Base-by-base conservation (phyloP, 2,113 vertebrate genomes). In the Hypomesus transpacificus region DNA sequence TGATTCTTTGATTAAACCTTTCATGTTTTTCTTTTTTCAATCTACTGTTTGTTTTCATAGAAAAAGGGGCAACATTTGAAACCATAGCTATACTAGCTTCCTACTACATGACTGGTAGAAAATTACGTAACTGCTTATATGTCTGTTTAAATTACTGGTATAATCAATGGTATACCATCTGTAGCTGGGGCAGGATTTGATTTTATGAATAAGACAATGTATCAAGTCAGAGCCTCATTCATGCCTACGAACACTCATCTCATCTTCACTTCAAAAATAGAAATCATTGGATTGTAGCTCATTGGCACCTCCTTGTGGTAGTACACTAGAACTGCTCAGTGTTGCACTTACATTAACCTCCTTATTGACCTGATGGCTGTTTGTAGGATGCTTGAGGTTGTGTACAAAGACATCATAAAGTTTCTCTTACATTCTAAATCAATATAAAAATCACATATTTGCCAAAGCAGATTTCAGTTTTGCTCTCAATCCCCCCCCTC, bases 281-380 rank as follows among this genome's bases (percentile, higher is more conserved):
- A 56, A 20, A 56, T 18, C 13, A 3, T 3, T 14, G 14, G 53
- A 64, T 71, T 69, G 39, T 82, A 68, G 81, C 80, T 66, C 81
- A 81, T 81, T 82, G 74, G 78, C 86, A 80, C 85, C 88, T 83
- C 83, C 89, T 87, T 77, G 78, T 90, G 89, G 85, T 14, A 14
- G 66, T n/a, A 56, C 7, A n/a, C 26, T 28, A 14, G 24, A 21
- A 28, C 22, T 71, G 46, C 22, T 17, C 14, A 68, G 17, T 28
- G 14, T 61, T n/a, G 17, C 61, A 18, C 28, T 17, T 2, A 61
- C n/a, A 24, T 34, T 4, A 22, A 22, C 17, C 1, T 52, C 7
- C 18, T 8, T 51, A 31, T 17, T 57, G 2, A 24, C 31, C 24
- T 14, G 3, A 26, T 67, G 18, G 34, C 17, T 60, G 11, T 39